Base-by-base conservation (phyloP, 2,888 invertebrate species). In the Sialis lutaria region DNA sequence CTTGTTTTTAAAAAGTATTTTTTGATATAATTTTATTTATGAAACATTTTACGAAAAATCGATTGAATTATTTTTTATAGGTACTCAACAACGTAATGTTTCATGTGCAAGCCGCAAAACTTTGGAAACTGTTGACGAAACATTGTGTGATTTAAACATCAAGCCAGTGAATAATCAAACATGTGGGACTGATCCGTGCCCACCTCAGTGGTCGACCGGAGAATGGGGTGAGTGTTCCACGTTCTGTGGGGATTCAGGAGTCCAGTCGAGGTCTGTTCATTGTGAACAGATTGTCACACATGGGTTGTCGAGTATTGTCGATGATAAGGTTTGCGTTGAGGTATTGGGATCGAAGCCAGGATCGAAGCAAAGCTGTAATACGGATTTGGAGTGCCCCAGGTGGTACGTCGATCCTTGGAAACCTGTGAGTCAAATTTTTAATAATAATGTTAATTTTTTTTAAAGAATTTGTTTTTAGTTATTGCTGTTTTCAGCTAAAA, bases 341-440 rank as follows among this genome's bases (percentile, higher is more conserved):
- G 65, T 68, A 12, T 66, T 74, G 2, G 83, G 82, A 1, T 74
- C 77, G 1, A 83, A 82, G 57, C 89, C 87, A 0, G 68, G 72
- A 5, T 70, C 74, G 8, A 71, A 71, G 49, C 75, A 82, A 57
- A 70, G 75, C 46, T 93, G 93, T 63, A 88, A 87, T 62, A 72
- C 74, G 46, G 79, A 82, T 49, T 72, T 78, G 32, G 74, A 77
- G 31, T 93, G 93, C 59, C 90, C 95, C 0, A 73, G 75, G 45
- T 96, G 91, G 85, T 85, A 87, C 59, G 69, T 78, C 31, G 90
- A 85, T 46, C 84, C 85, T 5, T 97, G 96, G 96, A 82, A 81
- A 60, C 84, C 89, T 54, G 90, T 90, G 67, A 70, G 37, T 45
- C n/a, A 22, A 30, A n/a, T 32, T 47, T 13, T n/a, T n/a, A n/a